Evolutionary conservation across 2,888 invertebrate genomes (phyloP).

Genomic region (Hydrotaea diabolus): DNA sequence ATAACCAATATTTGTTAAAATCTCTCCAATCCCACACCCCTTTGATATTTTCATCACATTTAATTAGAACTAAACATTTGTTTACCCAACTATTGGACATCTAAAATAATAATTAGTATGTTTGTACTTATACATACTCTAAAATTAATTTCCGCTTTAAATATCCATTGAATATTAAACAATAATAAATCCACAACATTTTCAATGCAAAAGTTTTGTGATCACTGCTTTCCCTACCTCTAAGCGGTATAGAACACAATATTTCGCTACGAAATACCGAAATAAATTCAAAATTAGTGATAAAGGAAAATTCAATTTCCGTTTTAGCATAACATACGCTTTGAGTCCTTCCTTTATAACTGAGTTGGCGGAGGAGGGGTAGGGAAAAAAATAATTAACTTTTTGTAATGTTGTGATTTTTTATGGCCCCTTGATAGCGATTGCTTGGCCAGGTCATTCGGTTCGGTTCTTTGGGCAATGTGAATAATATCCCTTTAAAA

Average conservation of each 20-base stretch:
- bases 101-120: background rate
- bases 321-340: constrained; percentile 32
- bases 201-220: too few relatives aligned
- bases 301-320: constrained; percentile 65
- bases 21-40: too few relatives aligned
- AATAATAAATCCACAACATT: background rate
- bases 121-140: background rate
- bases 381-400: constrained; percentile 60
- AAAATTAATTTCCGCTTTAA: constrained; percentile 59
- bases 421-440: background rate
- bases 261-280: constrained; percentile 40
- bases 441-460: background rate
- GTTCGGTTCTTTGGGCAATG: background rate
- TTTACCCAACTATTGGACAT: background rate
- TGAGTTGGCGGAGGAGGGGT: background rate
- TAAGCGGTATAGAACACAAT: background rate
- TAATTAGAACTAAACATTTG: background rate
- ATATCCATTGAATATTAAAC: constrained; percentile 3
- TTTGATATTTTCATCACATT: background rate
- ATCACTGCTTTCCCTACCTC: too few relatives aligned
- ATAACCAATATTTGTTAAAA: too few relatives aligned
- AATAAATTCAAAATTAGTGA: constrained; percentile 53
- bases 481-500: constrained; percentile 60
- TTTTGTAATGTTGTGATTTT: constrained; percentile 34
- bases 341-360: background rate